Base-by-base conservation (phyloP, 2,888 invertebrate species). In the Oeneis ivallda region DNA sequence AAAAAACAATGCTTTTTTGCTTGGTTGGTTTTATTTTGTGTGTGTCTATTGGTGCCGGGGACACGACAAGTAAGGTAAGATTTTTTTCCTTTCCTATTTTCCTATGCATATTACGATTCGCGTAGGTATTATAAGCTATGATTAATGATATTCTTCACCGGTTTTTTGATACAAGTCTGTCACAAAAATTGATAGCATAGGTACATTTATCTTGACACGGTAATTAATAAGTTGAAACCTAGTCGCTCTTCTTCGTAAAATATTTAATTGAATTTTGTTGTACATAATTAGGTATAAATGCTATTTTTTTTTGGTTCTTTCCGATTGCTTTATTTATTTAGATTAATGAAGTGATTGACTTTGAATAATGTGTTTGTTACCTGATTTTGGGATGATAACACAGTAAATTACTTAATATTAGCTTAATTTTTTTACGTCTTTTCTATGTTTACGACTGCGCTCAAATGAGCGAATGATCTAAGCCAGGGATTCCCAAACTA, bases 11-110 rank as follows among this genome's bases (percentile, higher is more conserved):
- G 87, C 81, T 79, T 81, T 78, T 75, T 72, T 72, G 71, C 73
- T 74, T 79, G 45, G 47, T 81, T 68, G 81, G 75, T 70, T 80
- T 81, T 74, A 73, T 79, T 72, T 64, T 86, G 73, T 82, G 80
- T 76, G 75, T 76, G 50, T 72, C 78, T 69, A 60, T 77, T 37
- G 72, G 79, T 66, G 76, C 64, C 41, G 70, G 71, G 26, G 65
- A 76, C 71, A 74, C 79, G 54, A 62, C 82, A 60, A 81, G 77
- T 70, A 77, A 83, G 81, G 87, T 86, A 76, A 78, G 76, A 75
- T 74, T 76, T 76, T 62, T 57, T 60, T 54, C 54, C 15, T 59
- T 56, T n/a, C 41, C n/a, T 41, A 19, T 49, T 59, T 56, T n/a
- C 41, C n/a, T 41, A 19, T 49, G 13, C 15, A 19, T 26, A 32